phyloP scores from a whole-genome alignment of 1,140 invertebrate species.

The Lysiphlebus fabarum region DNA sequence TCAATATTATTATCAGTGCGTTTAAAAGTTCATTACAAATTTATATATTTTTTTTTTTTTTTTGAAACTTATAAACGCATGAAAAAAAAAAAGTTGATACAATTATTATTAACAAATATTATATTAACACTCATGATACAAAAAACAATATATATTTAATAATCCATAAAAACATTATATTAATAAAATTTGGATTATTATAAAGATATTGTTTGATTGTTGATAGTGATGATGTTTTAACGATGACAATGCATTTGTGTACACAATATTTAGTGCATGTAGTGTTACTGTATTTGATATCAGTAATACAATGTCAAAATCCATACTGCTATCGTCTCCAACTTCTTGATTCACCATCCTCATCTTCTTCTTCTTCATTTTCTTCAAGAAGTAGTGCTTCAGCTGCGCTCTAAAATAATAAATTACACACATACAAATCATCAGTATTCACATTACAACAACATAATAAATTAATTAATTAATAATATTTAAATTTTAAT shows the following conservation, averaged over 20 bases:
- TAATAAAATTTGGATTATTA: slow-evolving; percentile 32
- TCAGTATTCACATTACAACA: slow-evolving; percentile 4
- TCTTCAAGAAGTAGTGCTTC: slow-evolving; percentile 50
- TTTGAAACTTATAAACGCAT: neutral
- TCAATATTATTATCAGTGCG: slow-evolving; percentile 13
- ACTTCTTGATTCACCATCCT: slow-evolving; percentile 58
- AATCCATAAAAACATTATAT: neutral
- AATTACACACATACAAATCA: no score
- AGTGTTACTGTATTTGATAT: slow-evolving; percentile 32
- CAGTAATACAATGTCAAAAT: slow-evolving; percentile 36
- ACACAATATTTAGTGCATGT: slow-evolving; percentile 29
- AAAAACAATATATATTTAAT: no score
- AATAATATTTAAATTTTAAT: slow-evolving; percentile 6
- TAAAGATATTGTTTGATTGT: slow-evolving; percentile 29
- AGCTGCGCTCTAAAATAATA: slow-evolving; percentile 34
- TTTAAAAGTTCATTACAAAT: slow-evolving; percentile 11
- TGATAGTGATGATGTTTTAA: slow-evolving; percentile 25
- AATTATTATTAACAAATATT: slow-evolving; percentile 41
- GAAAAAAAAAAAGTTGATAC: slow-evolving; percentile 24
- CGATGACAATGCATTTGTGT: slow-evolving; percentile 32
- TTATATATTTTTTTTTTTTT: neutral
- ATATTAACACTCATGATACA: slow-evolving; percentile 41
- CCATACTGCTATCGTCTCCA: slow-evolving; percentile 60
- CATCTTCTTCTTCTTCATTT: slow-evolving; percentile 62
- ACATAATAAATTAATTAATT: neutral